These are phyloP conservation scores for Pontoporia blainvillei DNA, from an alignment of 2,113 vertebrate species.

Conservation along the genomic window DNA sequence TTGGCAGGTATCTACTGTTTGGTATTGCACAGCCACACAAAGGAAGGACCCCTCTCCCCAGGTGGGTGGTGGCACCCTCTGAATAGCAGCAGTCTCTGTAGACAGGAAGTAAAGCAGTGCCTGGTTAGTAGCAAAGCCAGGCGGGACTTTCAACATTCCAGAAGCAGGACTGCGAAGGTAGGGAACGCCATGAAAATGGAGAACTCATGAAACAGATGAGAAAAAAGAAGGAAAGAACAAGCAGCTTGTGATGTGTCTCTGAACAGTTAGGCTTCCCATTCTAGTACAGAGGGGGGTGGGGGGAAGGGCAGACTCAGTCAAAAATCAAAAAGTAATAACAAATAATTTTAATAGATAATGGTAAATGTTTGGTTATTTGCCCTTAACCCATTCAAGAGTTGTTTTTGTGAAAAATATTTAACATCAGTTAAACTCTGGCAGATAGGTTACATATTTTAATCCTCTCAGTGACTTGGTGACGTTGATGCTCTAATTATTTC, in stretches of 20 bases:
- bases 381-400: not conserved
- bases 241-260: fast-evolving
- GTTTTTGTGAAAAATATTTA: not conserved
- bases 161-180: not conserved
- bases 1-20: not conserved
- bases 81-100: not conserved
- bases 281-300: fast-evolving
- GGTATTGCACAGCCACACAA: not conserved
- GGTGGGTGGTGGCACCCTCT: no score
- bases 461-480: not conserved
- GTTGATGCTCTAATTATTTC: not conserved
- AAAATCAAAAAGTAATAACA: not conserved
- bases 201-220: not conserved
- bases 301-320: not conserved
- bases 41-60: not conserved
- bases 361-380: not conserved
- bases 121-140: not conserved
- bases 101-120: not conserved
- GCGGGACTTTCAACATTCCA: not conserved
- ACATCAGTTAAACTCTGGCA: not conserved
- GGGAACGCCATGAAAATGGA: not conserved
- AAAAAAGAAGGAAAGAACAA: not conserved
- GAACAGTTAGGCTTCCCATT: not conserved
- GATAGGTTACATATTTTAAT: not conserved
- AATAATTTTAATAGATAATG: not conserved